phyloP scores from a whole-genome alignment of 2,113 vertebrate species.

The Lamprotornis superbus region DNA sequence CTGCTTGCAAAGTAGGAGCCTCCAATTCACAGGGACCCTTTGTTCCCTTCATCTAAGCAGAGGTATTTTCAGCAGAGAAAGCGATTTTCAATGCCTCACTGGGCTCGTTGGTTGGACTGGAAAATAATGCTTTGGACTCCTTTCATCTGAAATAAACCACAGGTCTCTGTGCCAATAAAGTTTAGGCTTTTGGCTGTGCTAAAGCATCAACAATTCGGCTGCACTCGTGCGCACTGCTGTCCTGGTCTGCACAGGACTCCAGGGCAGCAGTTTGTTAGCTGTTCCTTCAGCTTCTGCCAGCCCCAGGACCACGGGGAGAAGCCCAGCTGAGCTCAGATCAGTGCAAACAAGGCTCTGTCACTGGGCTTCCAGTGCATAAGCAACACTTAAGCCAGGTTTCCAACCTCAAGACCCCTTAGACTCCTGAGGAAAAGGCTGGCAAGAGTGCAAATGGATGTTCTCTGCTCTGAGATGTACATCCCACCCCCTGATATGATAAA shows the following conservation, averaged over 20 bases:
- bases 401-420: not conserved
- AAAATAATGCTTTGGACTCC: constrained; percentile 53
- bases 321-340: not conserved
- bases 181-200: not conserved
- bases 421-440: not conserved
- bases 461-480: not conserved
- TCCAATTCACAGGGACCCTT: not conserved
- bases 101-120: constrained; percentile 39
- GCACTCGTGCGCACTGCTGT: not conserved
- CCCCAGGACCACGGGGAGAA: not conserved
- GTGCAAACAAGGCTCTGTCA: not conserved
- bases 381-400: not conserved
- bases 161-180: constrained; percentile 7
- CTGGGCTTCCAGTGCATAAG: not conserved
- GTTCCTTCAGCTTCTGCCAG: not conserved
- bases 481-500: not conserved
- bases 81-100: constrained; percentile 14
- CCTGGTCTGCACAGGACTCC: not conserved
- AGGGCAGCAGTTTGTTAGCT: not conserved
- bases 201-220: not conserved
- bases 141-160: constrained; percentile 50
- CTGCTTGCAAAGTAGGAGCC: not conserved
- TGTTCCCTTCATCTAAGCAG: constrained; percentile 25
- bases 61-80: constrained; percentile 44
- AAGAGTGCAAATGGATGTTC: not conserved